phyloP scores from a whole-genome alignment of 2,113 vertebrate genomes.

The Dipodomys ordii region DNA sequence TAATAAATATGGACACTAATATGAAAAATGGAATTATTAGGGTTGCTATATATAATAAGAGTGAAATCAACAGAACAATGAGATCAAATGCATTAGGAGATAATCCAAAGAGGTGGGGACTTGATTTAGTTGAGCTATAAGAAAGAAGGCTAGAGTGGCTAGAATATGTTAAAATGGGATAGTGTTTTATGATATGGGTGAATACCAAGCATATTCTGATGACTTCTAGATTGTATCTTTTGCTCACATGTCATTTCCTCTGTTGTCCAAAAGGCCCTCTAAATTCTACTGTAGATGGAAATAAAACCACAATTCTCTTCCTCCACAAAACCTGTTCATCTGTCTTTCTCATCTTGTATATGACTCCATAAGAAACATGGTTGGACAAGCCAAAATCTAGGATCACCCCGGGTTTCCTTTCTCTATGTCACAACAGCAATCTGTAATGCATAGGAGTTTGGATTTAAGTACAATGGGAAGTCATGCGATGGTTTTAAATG shows the following conservation, averaged over 20 bases:
- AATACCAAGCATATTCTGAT: neutral
- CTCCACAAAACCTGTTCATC: slow-evolving; percentile 35
- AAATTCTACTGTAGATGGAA: slow-evolving; percentile 23
- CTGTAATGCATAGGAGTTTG: slow-evolving; percentile 13
- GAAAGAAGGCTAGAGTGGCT: neutral
- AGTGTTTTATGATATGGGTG: neutral
- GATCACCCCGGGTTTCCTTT: neutral
- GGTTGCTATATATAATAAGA: neutral
- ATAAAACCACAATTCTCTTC: neutral
- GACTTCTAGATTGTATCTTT: neutral
- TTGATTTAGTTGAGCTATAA: neutral
- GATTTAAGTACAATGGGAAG: slow-evolving; percentile 16
- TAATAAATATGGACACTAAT: slow-evolving; percentile 8
- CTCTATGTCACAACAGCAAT: neutral
- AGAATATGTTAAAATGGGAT: neutral
- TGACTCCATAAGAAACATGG: neutral
- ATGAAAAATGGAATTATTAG: slow-evolving; percentile 1
- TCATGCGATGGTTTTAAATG: slow-evolving; percentile 3
- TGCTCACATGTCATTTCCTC: slow-evolving; percentile 35
- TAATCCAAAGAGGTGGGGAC: neutral
- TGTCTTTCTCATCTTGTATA: slow-evolving; percentile 29
- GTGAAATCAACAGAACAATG: slow-evolving; percentile 12
- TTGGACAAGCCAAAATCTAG: slow-evolving; percentile 36
- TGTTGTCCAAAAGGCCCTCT: slow-evolving; percentile 22
- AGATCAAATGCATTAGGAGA: neutral